phyloP scores from a whole-genome alignment of 2,888 invertebrate species.

The Brachyptera risi region DNA sequence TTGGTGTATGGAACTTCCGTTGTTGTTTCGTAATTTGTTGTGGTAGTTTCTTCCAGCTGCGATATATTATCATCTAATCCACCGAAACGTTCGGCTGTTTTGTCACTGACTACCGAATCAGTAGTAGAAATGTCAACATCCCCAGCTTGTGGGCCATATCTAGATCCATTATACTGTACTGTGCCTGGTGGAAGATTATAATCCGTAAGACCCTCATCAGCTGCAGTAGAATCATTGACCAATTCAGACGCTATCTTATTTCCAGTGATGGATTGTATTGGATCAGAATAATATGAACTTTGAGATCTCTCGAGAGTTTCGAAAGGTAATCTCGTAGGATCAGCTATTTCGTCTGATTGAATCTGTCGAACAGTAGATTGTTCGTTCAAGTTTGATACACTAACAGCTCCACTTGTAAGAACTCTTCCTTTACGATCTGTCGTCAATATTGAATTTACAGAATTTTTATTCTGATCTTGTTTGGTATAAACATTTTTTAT shows the following conservation, averaged over 20 bases:
- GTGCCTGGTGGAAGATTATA: constrained; percentile 19
- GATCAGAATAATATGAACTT: background rate
- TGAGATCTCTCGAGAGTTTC: constrained; percentile 13
- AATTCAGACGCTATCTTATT: background rate
- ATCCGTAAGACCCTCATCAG: constrained; percentile 6
- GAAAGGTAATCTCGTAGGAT: background rate
- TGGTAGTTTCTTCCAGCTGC: background rate
- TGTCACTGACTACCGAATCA: background rate
- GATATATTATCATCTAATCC: too few species aligned
- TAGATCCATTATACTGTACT: constrained; percentile 3
- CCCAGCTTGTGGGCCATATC: constrained; percentile 18
- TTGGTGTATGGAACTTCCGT: background rate
- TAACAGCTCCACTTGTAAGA: constrained; percentile 48
- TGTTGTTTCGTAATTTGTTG: background rate
- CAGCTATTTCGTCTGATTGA: background rate
- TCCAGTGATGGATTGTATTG: background rate
- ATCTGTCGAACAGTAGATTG: too few species aligned
- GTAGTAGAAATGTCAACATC: background rate
- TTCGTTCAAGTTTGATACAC: too few species aligned
- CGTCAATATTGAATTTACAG: too few species aligned
- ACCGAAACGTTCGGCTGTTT: too few species aligned
- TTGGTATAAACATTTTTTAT: constrained; percentile 49
- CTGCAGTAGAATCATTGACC: background rate
- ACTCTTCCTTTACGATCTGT: constrained; percentile 47
- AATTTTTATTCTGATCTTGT: constrained; percentile 41